Percentiles rank a stretch among this genome's conserved stretches.
These are phyloP conservation scores for Asteroscopus sphinx DNA, from an alignment of 2,888 invertebrate genomes.

Conservation along the genomic window DNA sequence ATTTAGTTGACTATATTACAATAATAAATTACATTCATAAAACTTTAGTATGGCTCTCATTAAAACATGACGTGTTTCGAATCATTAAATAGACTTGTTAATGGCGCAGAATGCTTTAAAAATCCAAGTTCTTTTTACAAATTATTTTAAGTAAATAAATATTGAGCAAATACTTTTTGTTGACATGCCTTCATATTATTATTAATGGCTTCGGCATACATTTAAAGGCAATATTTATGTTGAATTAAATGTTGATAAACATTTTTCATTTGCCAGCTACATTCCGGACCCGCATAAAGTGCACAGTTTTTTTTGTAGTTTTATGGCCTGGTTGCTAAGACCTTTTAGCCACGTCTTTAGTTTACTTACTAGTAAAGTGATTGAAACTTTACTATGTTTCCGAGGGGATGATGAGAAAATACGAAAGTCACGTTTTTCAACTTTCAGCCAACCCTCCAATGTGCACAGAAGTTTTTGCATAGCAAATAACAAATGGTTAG, in stretches of 20 bases:
- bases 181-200: constrained; percentile 17
- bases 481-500: constrained; percentile 30
- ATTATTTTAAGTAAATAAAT: constrained; percentile 15
- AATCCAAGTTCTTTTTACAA: constrained; percentile 5
- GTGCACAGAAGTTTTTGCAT: constrained; percentile 31
- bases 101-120: constrained; percentile 21
- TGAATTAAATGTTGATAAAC: constrained; percentile 1
- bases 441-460: too few relatives aligned
- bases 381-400: too few relatives aligned
- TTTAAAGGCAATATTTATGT: constrained; percentile 5
- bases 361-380: too few relatives aligned
- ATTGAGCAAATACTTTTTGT: constrained; percentile 7
- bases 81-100: constrained; percentile 61
- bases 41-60: constrained; percentile 71
- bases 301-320: too few relatives aligned
- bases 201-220: constrained; percentile 9
- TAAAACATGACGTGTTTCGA: constrained; percentile 69
- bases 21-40: constrained; percentile 76
- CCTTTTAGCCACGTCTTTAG: too few relatives aligned
- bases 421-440: too few relatives aligned
- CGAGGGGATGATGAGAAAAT: too few relatives aligned
- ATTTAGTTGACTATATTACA: constrained; percentile 63
- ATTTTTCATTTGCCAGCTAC: neutral
- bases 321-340: too few relatives aligned
- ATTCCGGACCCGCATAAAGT: constrained; percentile 2